Evolutionary conservation across 2,797 vertebrate species (phyloP).

Genomic region (Macropodus opercularis): DNA sequence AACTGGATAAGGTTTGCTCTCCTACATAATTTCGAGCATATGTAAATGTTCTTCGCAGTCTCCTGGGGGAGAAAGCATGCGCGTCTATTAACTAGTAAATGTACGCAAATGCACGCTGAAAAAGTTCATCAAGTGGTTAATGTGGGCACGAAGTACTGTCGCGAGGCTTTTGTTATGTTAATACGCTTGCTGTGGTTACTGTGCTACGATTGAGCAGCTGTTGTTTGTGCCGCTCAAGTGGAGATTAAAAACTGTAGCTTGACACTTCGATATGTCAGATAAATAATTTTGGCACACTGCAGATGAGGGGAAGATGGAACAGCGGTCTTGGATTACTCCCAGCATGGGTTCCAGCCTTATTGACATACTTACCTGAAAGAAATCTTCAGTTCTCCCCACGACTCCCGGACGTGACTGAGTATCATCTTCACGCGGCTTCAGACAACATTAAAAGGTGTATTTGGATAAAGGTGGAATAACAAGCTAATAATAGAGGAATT

Average conservation of each 20-base stretch:
- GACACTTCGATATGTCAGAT: slow-evolving; percentile 50
- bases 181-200: slow-evolving; percentile 51
- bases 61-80: not conserved
- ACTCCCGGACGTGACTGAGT: slow-evolving; percentile 33
- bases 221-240: slow-evolving; percentile 53
- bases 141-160: slow-evolving; percentile 52
- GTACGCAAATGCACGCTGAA: slow-evolving; percentile 36
- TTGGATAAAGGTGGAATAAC: slow-evolving; percentile 28
- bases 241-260: slow-evolving; percentile 63
- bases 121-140: slow-evolving; percentile 58
- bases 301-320: slow-evolving; percentile 33
- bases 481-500: slow-evolving; percentile 16
- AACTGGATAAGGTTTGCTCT: slow-evolving; percentile 6
- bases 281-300: slow-evolving; percentile 45
- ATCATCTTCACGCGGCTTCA: not conserved
- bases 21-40: slow-evolving; percentile 15
- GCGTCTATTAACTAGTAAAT: slow-evolving; percentile 34
- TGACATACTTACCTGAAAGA: slow-evolving; percentile 50
- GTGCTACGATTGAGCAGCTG: slow-evolving; percentile 48
- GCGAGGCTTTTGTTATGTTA: slow-evolving; percentile 54
- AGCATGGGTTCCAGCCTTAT: slow-evolving; percentile 35
- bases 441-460: slow-evolving; percentile 16
- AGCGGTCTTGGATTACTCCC: slow-evolving; percentile 50
- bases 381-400: not conserved
- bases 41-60: slow-evolving; percentile 2